Percentiles rank a stretch among this genome's conserved stretches.
Conservation (phyloP, 2,888 invertebrate genomes). For the Hecatera dysodea region DNA sequence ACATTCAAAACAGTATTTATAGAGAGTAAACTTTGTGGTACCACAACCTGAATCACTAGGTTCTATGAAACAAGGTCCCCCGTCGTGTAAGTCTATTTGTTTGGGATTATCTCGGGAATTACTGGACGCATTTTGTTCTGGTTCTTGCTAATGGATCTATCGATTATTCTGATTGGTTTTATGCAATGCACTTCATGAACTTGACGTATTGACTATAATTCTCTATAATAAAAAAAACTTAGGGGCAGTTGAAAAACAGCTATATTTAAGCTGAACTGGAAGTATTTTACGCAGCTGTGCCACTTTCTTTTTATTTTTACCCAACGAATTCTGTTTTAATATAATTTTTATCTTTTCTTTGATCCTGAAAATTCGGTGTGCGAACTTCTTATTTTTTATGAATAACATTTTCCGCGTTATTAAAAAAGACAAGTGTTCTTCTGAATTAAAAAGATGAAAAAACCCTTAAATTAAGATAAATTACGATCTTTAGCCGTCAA, state of each 20-base stretch:
- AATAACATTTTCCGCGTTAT: neutral
- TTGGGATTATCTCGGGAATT: slow-evolving; percentile 20
- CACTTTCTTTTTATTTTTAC: too few relatives aligned
- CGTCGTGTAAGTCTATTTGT: slow-evolving; percentile 29
- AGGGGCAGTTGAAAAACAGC: too few relatives aligned
- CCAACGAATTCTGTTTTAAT: too few relatives aligned
- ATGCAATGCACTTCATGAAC: neutral
- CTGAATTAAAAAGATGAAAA: too few relatives aligned
- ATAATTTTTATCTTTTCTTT: too few relatives aligned
- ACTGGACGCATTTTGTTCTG: slow-evolving; percentile 12
- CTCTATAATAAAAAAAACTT: too few relatives aligned
- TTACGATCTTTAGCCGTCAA: too few relatives aligned
- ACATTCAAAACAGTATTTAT: slow-evolving; percentile 59
- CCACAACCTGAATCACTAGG: slow-evolving; percentile 21
- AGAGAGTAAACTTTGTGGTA: slow-evolving; percentile 36
- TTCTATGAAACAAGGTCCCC: slow-evolving; percentile 33
- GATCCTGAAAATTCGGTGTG: too few relatives aligned
- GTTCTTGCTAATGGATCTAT: slow-evolving; percentile 5
- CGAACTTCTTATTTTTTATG: too few relatives aligned
- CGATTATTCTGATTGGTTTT: slow-evolving; percentile 9
- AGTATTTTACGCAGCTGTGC: too few relatives aligned
- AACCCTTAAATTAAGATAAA: too few relatives aligned
- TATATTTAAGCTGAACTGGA: too few relatives aligned
- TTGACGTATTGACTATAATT: neutral
- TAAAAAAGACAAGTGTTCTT: neutral